phyloP scores from a whole-genome alignment of 2,113 vertebrate genomes.

The Lynx canadensis region DNA sequence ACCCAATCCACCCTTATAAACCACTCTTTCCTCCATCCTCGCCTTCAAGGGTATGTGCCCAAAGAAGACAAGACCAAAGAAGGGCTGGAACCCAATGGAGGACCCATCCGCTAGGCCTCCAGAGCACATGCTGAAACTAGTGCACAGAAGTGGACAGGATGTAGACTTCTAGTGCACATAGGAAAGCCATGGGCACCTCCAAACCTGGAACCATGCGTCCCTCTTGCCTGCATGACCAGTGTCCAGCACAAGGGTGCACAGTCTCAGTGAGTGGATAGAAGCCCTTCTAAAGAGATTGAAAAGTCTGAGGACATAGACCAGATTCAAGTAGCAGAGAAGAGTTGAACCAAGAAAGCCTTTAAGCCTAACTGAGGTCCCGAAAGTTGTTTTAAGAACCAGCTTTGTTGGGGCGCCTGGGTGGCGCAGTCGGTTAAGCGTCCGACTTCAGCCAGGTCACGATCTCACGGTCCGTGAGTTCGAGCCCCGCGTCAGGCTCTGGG shows the following conservation, averaged over 20 bases:
- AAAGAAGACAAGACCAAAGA: not conserved
- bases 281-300: not conserved
- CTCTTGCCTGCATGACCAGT: too few relatives aligned
- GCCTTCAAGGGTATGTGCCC: not conserved
- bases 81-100: not conserved
- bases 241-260: not conserved
- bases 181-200: not conserved
- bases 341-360: not conserved
- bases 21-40: not conserved
- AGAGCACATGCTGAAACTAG: not conserved
- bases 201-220: not conserved
- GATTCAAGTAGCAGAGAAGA: not conserved
- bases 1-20: not conserved
- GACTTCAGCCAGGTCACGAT: too few relatives aligned
- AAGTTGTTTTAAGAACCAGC: not conserved
- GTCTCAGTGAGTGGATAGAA: not conserved
- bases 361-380: not conserved
- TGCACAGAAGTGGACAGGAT: not conserved
- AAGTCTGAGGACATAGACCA: not conserved
- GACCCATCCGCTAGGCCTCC: not conserved
- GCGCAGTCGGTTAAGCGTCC: too few relatives aligned
- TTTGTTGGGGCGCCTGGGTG: too few relatives aligned
- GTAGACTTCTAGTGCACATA: fast-evolving
- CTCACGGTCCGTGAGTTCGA: too few relatives aligned
- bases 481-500: too few relatives aligned